phyloP scores from a whole-genome alignment of 2,888 invertebrate species.

The Chalcis sispes region DNA sequence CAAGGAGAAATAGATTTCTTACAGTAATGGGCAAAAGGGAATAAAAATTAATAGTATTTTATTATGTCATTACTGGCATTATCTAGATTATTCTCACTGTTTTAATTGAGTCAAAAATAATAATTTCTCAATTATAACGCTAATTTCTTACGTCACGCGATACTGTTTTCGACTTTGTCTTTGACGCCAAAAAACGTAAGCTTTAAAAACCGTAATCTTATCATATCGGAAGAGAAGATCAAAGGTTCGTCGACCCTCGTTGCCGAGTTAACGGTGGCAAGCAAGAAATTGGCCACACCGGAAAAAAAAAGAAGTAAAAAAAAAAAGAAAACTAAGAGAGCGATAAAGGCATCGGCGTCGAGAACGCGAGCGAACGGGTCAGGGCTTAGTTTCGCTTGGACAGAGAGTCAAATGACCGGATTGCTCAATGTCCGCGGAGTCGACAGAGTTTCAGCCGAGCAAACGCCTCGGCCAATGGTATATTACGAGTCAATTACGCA shows the following conservation, averaged over 20 bases:
- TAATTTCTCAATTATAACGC: too few relatives aligned
- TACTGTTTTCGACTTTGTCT: too few relatives aligned
- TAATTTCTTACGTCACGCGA: too few relatives aligned
- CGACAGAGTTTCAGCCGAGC: not conserved
- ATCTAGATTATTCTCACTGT: too few relatives aligned
- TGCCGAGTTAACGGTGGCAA: not conserved
- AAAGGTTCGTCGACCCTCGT: not conserved
- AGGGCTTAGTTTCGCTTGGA: slow-evolving; percentile 57
- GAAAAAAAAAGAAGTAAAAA: not conserved
- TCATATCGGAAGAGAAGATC: too few relatives aligned
- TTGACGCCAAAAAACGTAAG: too few relatives aligned
- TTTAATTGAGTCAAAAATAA: too few relatives aligned
- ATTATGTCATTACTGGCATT: too few relatives aligned
- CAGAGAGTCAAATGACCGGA: slow-evolving; percentile 52
- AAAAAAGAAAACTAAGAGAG: slow-evolving; percentile 11
- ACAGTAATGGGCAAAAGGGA: too few relatives aligned
- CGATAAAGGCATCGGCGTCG: slow-evolving; percentile 11
- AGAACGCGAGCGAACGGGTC: slow-evolving; percentile 22
- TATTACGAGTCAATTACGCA: slow-evolving; percentile 31
- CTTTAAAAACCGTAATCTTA: too few relatives aligned
- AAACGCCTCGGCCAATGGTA: not conserved
- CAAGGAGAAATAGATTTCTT: too few relatives aligned
- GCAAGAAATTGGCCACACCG: slow-evolving; percentile 7
- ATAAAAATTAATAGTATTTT: too few relatives aligned
- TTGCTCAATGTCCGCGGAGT: slow-evolving; percentile 41